phyloP scores from a whole-genome alignment of 2,888 invertebrate species.

The Dicyrtoma fusca region DNA sequence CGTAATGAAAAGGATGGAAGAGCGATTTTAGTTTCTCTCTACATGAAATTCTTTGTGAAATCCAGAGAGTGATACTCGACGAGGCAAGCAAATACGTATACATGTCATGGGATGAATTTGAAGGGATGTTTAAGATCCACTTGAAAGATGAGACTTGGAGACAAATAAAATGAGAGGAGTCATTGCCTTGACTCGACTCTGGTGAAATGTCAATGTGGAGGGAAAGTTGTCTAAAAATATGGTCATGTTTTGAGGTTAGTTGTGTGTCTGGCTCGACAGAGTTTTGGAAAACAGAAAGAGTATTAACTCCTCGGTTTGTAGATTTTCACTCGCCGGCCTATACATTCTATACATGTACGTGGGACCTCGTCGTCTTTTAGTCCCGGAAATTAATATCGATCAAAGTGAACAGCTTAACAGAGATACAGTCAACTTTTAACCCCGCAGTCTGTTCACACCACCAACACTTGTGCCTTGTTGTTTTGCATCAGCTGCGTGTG shows the following conservation, averaged over 20 bases:
- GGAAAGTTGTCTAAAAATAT: constrained; percentile 1
- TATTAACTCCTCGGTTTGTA: background rate
- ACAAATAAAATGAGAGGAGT: no score
- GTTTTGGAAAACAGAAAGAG: background rate
- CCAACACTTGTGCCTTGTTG: background rate
- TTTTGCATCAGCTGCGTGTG: background rate
- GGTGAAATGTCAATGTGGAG: background rate
- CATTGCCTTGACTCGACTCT: no score
- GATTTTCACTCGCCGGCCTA: background rate
- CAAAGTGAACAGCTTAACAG: background rate
- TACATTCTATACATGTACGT: background rate
- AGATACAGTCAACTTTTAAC: constrained; percentile 9
- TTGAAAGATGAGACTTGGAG: no score
- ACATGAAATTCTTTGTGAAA: no score
- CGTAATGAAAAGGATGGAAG: no score
- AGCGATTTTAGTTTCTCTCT: no score
- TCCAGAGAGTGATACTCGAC: no score
- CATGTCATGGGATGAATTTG: no score
- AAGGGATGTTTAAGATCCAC: no score
- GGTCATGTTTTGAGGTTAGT: constrained; percentile 10
- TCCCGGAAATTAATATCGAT: constrained; percentile 43
- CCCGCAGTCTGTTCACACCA: background rate
- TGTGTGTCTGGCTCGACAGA: no score
- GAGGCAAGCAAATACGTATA: no score
- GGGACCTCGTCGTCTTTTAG: no score